A percentile compares a stretch with the other conserved stretches of the same genome.
Conservation (phyloP, 2,888 invertebrate genomes). For the Acleris holmiana region DNA sequence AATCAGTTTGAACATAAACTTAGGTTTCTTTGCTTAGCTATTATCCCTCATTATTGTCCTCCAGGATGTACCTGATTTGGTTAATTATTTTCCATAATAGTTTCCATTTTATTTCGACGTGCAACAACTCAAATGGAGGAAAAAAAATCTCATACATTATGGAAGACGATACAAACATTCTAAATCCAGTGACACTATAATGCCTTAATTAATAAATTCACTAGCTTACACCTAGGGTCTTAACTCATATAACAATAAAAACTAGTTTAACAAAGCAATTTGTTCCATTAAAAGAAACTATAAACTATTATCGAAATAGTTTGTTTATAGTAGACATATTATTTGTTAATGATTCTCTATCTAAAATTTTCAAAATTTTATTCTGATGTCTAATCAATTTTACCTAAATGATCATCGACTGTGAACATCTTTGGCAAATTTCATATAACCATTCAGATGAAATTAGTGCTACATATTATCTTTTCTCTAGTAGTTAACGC, state of each 20-base stretch:
- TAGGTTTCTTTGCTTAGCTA: constrained; percentile 76
- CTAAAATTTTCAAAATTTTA: constrained; percentile 50
- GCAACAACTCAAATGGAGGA: constrained; percentile 45
- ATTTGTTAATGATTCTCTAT: constrained; percentile 48
- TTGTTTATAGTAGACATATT: constrained; percentile 42
- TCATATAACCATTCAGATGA: constrained; percentile 54
- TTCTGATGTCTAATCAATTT: constrained; percentile 46
- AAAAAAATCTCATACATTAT: constrained; percentile 72
- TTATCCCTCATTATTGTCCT: constrained; percentile 82
- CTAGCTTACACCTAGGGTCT: constrained; percentile 33
- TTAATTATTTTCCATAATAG: constrained; percentile 55
- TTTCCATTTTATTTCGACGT: constrained; percentile 44
- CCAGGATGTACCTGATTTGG: constrained; percentile 75
- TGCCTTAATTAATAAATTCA: constrained; percentile 39
- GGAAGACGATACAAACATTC: constrained; percentile 79
- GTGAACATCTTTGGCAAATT: constrained; percentile 40
- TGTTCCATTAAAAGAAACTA: constrained; percentile 31
- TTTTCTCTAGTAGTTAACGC: constrained; percentile 75
- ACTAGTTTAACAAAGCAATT: constrained; percentile 36
- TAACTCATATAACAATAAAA: constrained; percentile 28
- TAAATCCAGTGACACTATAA: constrained; percentile 55
- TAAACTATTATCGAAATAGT: constrained; percentile 36
- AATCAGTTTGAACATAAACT: constrained; percentile 74
- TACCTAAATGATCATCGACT: constrained; percentile 41
- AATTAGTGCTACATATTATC: constrained; percentile 51